These are phyloP conservation scores for Tapirus terrestris DNA, from an alignment of 2,113 vertebrate species.

Conservation along the genomic window DNA sequence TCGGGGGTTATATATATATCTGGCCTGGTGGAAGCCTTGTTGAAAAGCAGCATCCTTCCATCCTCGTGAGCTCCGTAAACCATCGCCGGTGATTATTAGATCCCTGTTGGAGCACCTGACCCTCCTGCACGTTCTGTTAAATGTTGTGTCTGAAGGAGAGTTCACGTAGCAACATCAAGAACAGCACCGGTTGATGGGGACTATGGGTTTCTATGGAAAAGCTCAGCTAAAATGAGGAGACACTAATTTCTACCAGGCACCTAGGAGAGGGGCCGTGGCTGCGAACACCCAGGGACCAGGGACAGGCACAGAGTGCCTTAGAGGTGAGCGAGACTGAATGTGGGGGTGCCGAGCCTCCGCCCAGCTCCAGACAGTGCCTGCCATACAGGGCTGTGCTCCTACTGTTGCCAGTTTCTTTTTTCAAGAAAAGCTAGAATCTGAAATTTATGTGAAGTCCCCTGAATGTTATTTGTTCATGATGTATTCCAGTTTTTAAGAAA, in stretches of 20 bases:
- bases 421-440: not conserved
- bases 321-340: not conserved
- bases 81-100: not conserved
- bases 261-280: not conserved
- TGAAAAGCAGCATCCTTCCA: not conserved
- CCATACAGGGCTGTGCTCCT: not conserved
- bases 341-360: too few species aligned
- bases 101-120: not conserved
- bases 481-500: not conserved
- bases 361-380: not conserved
- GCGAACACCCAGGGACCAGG: rapidly evolving
- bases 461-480: not conserved
- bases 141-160: not conserved
- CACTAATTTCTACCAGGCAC: not conserved
- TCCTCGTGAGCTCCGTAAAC: not conserved
- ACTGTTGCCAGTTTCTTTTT: not conserved
- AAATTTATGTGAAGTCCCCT: not conserved
- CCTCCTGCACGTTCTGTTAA: not conserved
- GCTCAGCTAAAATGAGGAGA: not conserved
- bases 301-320: not conserved
- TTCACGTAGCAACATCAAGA: not conserved
- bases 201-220: not conserved
- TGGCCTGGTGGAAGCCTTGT: not conserved
- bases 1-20: not conserved
- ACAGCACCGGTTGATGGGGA: not conserved